Percentiles rank a stretch among this genome's conserved stretches.
These are phyloP conservation scores for Hybognathus amarus DNA, from an alignment of 2,797 vertebrate species.

Conservation along the genomic window DNA sequence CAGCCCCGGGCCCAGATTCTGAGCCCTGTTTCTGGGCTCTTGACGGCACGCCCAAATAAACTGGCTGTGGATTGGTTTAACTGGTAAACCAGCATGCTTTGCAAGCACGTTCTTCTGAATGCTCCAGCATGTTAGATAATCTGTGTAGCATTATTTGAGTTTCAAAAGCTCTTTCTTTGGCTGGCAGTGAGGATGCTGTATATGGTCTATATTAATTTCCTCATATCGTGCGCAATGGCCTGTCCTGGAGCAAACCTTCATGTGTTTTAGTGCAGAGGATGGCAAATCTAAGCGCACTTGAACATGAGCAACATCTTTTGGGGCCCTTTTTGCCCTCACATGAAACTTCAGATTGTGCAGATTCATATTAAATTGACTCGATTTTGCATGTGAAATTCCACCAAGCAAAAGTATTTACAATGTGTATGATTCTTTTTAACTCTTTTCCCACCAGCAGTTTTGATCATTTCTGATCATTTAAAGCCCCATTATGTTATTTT, in stretches of 20 bases:
- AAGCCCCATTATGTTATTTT: no score
- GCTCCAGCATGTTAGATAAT: not conserved
- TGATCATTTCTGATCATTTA: no score
- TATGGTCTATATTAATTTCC: constrained; percentile 4
- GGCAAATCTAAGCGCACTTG: not conserved
- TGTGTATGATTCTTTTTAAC: no score
- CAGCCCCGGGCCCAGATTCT: constrained; percentile 57
- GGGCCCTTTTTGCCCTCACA: no score
- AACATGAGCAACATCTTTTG: not conserved
- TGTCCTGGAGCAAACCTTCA: not conserved
- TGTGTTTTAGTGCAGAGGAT: not conserved
- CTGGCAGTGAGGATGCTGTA: not conserved
- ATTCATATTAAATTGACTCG: no score
- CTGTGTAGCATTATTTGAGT: not conserved
- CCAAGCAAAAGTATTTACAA: no score
- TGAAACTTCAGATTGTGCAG: no score
- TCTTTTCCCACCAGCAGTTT: no score
- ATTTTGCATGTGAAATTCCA: no score
- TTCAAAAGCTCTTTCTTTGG: not conserved
- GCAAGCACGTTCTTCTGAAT: not conserved
- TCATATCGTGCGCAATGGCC: not conserved
- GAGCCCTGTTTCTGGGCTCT: constrained; percentile 54
- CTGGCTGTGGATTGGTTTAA: constrained; percentile 45
- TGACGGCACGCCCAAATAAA: constrained; percentile 63
- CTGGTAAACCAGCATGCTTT: constrained; percentile 9